phyloP scores from a whole-genome alignment of 2,113 vertebrate species.

The Epinephelus fuscoguttatus region DNA sequence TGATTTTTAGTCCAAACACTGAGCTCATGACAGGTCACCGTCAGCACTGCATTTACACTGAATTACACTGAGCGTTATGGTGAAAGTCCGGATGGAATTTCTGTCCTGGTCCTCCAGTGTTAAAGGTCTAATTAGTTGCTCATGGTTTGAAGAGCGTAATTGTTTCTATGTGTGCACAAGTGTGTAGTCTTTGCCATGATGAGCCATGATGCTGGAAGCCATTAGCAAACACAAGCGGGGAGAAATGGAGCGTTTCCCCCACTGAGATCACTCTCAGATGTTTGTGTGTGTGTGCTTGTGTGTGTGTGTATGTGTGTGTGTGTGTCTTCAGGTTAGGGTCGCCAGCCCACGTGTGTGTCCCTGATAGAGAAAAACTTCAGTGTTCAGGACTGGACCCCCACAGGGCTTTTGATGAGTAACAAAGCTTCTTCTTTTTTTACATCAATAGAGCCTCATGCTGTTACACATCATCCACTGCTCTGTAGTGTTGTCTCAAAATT shows the following conservation, averaged over 20 bases:
- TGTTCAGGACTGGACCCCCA: constrained; percentile 47
- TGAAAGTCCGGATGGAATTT: constrained; percentile 71
- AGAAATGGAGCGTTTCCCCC: constrained; percentile 82
- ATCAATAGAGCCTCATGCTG: constrained; percentile 8
- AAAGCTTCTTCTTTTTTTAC: constrained; percentile 26
- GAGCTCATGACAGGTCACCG: constrained; percentile 52
- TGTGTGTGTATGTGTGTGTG: constrained; percentile 19
- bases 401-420: constrained; percentile 59
- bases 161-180: constrained; percentile 80
- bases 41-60: constrained; percentile 61
- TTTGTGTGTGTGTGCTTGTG: constrained; percentile 52
- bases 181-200: constrained; percentile 62
- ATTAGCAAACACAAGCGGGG: constrained; percentile 81
- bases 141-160: constrained; percentile 81
- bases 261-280: constrained; percentile 84
- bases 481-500: constrained; percentile 3
- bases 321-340: constrained; percentile 53
- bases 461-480: constrained; percentile 17
- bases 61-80: constrained; percentile 61
- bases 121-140: constrained; percentile 83
- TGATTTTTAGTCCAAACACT: constrained; percentile 53
- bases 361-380: constrained; percentile 35
- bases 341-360: constrained; percentile 36
- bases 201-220: constrained; percentile 82
- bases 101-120: constrained; percentile 66